Evolutionary conservation across 30 jellyfish, hydroid and myxozoan genomes (phyloP).

Genomic region (Aurelia aurita complex sp. Pacific): DNA sequence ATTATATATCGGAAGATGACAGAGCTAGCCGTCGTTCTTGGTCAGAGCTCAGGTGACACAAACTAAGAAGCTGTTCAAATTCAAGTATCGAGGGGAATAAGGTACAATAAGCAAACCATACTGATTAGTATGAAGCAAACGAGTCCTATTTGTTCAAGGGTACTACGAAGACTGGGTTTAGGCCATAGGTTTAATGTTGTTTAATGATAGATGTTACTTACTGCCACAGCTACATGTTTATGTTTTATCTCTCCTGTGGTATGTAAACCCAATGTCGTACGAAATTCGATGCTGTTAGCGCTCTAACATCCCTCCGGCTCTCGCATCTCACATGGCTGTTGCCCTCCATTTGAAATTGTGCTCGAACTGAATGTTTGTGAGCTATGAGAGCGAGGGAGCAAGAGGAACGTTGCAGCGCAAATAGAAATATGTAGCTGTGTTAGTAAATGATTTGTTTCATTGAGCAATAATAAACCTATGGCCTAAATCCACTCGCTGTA

Average conservation of each 20-base stretch:
- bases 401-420: neutral
- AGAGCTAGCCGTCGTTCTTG: constrained; percentile 36
- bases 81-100: no score
- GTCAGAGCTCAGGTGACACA: constrained; percentile 60
- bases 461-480: neutral
- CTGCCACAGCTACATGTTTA: neutral
- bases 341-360: no score
- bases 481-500: neutral
- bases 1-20: constrained; percentile 59
- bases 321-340: neutral
- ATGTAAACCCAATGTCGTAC: neutral
- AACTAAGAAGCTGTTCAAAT: no score
- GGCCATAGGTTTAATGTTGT: neutral
- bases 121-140: no score
- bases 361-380: no score
- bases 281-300: neutral
- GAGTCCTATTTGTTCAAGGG: neutral
- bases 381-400: neutral
- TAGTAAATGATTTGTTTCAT: neutral
- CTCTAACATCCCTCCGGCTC: neutral
- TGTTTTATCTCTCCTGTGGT: neutral
- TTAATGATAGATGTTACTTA: neutral
- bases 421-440: neutral
- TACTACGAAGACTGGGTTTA: neutral
- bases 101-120: no score